Conservation (phyloP, 2,113 vertebrate species). For the Dryoscopus gambensis region DNA sequence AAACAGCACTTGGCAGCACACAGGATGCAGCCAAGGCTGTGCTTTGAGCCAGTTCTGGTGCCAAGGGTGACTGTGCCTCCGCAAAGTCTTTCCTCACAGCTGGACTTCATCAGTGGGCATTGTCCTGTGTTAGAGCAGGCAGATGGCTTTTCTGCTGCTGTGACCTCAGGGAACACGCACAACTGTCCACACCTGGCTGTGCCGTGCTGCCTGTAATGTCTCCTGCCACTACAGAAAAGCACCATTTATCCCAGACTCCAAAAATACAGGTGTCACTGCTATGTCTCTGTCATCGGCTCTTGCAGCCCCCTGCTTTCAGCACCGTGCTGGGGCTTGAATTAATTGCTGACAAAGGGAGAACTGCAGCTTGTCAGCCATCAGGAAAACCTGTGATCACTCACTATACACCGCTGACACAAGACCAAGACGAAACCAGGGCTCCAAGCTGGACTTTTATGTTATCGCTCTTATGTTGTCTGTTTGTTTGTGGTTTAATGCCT, state of each 20-base stretch:
- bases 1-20: background rate
- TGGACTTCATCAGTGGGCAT: background rate
- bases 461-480: background rate
- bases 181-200: background rate
- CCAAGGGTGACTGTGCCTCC: background rate
- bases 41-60: background rate
- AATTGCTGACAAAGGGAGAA: background rate
- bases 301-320: background rate
- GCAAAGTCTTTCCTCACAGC: background rate
- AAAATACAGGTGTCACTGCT: background rate
- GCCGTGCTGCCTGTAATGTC: background rate
- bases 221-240: background rate
- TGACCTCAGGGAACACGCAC: background rate
- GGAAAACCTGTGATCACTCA: background rate
- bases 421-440: background rate
- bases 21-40: background rate
- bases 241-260: background rate
- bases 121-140: background rate
- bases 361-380: background rate
- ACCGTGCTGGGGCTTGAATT: conserved; percentile 11
- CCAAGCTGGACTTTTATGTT: background rate
- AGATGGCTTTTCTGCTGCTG: background rate
- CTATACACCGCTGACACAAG: background rate
- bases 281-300: background rate
- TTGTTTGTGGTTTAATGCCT: conserved; percentile 45